Conservation (phyloP, 2,113 vertebrate genomes). For the Macrotis lagotis region DNA sequence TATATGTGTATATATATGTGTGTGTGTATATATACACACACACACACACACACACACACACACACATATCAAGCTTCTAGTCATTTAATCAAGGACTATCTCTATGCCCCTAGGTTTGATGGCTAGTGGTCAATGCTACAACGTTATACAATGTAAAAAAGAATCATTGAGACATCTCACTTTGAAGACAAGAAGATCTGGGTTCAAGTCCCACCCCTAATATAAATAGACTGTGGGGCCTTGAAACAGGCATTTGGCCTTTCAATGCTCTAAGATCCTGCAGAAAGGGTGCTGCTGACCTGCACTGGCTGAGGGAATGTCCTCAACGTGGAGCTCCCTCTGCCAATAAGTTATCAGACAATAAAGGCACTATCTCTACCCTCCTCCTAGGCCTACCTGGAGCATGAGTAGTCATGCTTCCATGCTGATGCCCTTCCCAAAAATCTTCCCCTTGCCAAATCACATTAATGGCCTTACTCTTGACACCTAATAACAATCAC, state of each 20-base stretch:
- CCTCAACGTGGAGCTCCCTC: background rate
- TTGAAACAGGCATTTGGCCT: background rate
- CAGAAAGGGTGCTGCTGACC: background rate
- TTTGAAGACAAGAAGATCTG: background rate
- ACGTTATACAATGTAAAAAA: background rate
- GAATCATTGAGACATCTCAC: background rate
- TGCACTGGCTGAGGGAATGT: background rate
- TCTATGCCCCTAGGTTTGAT: background rate
- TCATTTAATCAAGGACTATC: background rate
- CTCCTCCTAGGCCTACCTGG: background rate
- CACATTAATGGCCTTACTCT: background rate
- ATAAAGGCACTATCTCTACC: too few species aligned
- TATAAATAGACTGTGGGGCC: background rate
- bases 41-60: too few species aligned
- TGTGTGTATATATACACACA: too few species aligned
- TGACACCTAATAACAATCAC: slow-evolving; percentile 21
- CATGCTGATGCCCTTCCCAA: background rate
- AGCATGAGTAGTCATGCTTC: background rate
- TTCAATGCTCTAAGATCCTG: background rate
- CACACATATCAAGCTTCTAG: background rate
- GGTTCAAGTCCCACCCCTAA: background rate
- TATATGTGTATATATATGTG: too few species aligned
- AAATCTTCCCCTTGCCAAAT: slow-evolving; percentile 6
- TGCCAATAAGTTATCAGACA: background rate
- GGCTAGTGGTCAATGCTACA: background rate